Conservation (phyloP, 2,797 vertebrate species). For the Gobionotothen gibberifrons region DNA sequence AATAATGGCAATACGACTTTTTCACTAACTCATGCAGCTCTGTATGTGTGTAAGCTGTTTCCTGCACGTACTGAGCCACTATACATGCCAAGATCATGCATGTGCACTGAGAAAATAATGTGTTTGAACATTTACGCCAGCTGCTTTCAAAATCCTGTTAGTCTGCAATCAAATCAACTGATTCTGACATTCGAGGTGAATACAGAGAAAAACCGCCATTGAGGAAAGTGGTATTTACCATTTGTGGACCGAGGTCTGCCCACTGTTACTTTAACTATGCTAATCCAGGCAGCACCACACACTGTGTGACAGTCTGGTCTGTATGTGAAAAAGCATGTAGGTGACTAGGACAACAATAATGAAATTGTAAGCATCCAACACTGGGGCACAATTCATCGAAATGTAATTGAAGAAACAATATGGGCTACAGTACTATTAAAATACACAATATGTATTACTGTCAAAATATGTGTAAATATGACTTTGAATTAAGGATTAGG, state of each 20-base stretch:
- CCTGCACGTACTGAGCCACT: background rate
- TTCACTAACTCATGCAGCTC: too few species aligned
- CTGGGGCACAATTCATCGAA: too few species aligned
- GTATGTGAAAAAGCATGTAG: background rate
- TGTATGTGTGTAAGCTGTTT: background rate
- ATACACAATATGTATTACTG: too few species aligned
- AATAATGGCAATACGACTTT: too few species aligned
- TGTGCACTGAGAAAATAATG: slow-evolving; percentile 16
- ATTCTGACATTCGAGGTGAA: slow-evolving; percentile 51
- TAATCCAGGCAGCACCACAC: slow-evolving; percentile 40
- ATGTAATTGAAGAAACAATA: too few species aligned
- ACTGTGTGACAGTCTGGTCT: slow-evolving; percentile 8
- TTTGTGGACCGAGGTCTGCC: slow-evolving; percentile 46
- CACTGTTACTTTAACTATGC: slow-evolving; percentile 48
- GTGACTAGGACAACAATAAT: background rate
- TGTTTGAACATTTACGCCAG: slow-evolving; percentile 48
- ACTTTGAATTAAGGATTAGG: too few species aligned
- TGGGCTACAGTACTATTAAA: too few species aligned
- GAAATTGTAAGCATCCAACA: background rate
- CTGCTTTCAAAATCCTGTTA: slow-evolving; percentile 56
- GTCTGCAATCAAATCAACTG: slow-evolving; percentile 61
- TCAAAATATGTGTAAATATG: too few species aligned
- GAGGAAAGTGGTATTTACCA: slow-evolving; percentile 54
- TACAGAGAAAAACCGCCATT: slow-evolving; percentile 51
- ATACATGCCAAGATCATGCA: slow-evolving; percentile 2